Percentiles rank a stretch among this genome's conserved stretches.
Evolutionary conservation across 2,113 vertebrate species (phyloP).

Genomic region (Lates calcarifer): DNA sequence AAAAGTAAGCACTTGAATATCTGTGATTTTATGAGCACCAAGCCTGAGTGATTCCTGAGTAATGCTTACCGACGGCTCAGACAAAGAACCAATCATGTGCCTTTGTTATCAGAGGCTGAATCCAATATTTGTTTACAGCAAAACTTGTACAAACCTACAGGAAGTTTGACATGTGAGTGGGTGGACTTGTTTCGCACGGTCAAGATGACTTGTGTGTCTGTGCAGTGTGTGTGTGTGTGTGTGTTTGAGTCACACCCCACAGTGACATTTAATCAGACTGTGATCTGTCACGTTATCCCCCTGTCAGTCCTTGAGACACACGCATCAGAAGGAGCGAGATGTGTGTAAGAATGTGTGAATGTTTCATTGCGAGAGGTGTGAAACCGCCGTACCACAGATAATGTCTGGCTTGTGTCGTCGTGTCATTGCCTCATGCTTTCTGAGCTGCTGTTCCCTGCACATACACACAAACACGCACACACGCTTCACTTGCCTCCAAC

Average conservation of each 20-base stretch:
- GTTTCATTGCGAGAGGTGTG: conserved; percentile 47
- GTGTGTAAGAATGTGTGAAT: conserved; percentile 34
- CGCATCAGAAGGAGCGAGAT: conserved; percentile 12
- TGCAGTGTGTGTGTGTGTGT: conserved; percentile 40
- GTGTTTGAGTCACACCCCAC: not conserved
- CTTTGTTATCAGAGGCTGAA: conserved; percentile 14
- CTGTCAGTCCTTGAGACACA: conserved; percentile 44
- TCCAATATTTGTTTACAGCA: conserved; percentile 3
- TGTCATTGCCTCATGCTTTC: conserved; percentile 50
- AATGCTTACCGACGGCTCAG: conserved; percentile 20
- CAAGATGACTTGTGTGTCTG: not conserved
- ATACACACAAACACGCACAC: conserved; percentile 2
- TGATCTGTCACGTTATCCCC: conserved; percentile 52
- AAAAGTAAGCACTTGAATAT: conserved; percentile 18
- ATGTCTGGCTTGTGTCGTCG: conserved; percentile 50
- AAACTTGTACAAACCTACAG: conserved; percentile 19
- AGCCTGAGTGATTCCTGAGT: conserved; percentile 35
- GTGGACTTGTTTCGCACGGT: not conserved
- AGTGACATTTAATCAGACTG: conserved; percentile 61
- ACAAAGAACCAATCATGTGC: conserved; percentile 18
- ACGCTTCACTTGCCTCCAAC: conserved; percentile 41
- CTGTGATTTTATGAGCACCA: conserved; percentile 47
- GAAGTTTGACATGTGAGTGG: conserved; percentile 22
- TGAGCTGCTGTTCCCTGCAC: conserved; percentile 21
- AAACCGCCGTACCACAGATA: conserved; percentile 48